Evolutionary conservation across 2,888 invertebrate species (phyloP), one percentile per base, ranked within the genome.

Genomic region (Epistrophella euchroma): DNA sequence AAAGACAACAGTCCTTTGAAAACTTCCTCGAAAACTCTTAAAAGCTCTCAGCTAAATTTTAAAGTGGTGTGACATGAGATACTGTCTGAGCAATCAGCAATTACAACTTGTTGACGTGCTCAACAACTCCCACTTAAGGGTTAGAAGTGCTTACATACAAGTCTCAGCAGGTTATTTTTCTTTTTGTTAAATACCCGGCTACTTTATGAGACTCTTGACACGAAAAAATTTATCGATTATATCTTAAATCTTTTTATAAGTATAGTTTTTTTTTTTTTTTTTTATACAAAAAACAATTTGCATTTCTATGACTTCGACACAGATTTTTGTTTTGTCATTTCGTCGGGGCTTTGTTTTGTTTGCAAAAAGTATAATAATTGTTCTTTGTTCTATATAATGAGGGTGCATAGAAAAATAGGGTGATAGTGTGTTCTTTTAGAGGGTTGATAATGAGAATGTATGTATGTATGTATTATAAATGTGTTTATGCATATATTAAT

Each of bases 311-410:
- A 52, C 50, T 68, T 68, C 68, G 68, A 40, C 68, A 68, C 7
- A 52, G 68, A 66, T 52, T 52, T 50, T 22, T 68, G 52, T 68
- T 68, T 68, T 68, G 68, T 68, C 50, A 68, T 52, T 68, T 52
- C 19, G 37, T 50, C 1, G 9, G 13, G 40, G 68, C 68, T 68
- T 68, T 68, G 35, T 68, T 68, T 68, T 68, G 37, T 68, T 68
- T 50, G 37, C 2, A 37, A 52, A 68, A 52, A 68, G 68, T 68
- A 68, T 68, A 52, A 68, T 32, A n/a, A 45, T 64, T 45, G 45
- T 64, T 0, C 45, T 64, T 45, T 45, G 32, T 43, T 45, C 66
- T 50, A 22, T 37, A 22, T 13, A 1, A 32, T 11, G 22, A 4
- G 50, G 47, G 19, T 47, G 9, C 28, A 28, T 32, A 32, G 4